Evolutionary conservation across 53 echinoderm and acorn worm genomes (phyloP).

Genomic region (Antedon mediterranea): DNA sequence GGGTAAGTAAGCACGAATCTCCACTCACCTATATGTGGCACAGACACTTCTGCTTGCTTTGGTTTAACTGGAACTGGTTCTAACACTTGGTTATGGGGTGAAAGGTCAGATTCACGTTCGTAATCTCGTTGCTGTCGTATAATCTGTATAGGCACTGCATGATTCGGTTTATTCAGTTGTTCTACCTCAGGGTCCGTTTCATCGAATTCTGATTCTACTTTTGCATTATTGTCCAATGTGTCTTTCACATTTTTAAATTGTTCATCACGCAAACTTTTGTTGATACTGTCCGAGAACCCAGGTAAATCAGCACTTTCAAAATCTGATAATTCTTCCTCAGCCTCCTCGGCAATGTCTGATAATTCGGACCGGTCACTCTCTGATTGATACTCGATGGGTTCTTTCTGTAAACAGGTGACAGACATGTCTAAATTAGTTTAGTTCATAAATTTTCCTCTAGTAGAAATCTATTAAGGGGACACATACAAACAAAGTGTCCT

Average conservation of each 20-base stretch:
- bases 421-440: too few species aligned
- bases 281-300: conserved; percentile 44
- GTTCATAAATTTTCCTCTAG: too few species aligned
- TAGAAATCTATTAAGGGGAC: too few species aligned
- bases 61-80: conserved; percentile 94
- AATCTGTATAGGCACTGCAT: conserved; percentile 84
- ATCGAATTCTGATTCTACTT: conserved; percentile 74
- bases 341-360: conserved; percentile 82
- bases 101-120: conserved; percentile 93
- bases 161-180: conserved; percentile 69
- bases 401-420: neutral
- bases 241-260: conserved; percentile 69
- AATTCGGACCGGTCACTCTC: conserved; percentile 94
- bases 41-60: conserved; percentile 16
- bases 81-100: conserved; percentile 83
- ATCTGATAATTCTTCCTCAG: conserved; percentile 64
- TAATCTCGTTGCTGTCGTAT: conserved; percentile 85
- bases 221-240: conserved; percentile 66
- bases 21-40: conserved; percentile 88
- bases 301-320: conserved; percentile 67
- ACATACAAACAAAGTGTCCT: too few species aligned
- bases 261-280: conserved; percentile 46
- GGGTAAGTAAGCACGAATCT: too few species aligned
- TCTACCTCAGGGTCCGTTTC: conserved; percentile 89
- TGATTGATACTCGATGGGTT: conserved; percentile 16